Evolutionary conservation across 2,113 vertebrate species (phyloP), one percentile per base, ranked within the genome.

Genomic region (Solea senegalensis): DNA sequence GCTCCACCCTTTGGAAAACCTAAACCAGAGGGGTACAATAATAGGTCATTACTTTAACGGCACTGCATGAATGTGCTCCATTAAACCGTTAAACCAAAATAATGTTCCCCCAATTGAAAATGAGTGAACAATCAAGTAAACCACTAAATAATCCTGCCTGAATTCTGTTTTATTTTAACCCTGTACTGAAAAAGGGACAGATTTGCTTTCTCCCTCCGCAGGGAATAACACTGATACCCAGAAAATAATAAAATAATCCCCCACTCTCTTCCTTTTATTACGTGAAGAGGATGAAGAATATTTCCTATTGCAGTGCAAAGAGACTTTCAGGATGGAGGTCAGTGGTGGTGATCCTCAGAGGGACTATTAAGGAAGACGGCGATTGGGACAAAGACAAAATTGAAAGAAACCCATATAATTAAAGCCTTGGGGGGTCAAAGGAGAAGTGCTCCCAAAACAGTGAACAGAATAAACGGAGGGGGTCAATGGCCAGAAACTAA

Each of bases 201-300:
- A 71, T 81, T 80, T n/a, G 3, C 16, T 9, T n/a, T 2, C 52
- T 76, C 78, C 73, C 73, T 69, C 70, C 34, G 53, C 69, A 58
- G 45, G 49, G 74, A 82, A 82, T 66, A 79, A 85, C 65, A 72
- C 80, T 83, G 82, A 90, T 91, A 92, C 91, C 91, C 92, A 88
- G 83, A 78, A 21, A 21, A 21, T 21, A 21, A 21, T 21, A 88
- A 92, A 92, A 93, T 86, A 91, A 78, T 66, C 1, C 73, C 65
- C 39, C 59, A 2, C 69, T 68, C 63, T 67, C 69, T 64, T 72
- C 59, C 63, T 74, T 61, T 48, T 56, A 40, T 67, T 75, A 63
- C 73, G 81, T 8, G 58, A 41, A 68, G 70, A 66, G 67, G 76
- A 78, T 72, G 76, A 77, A 89, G 73, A 73, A 80, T 68, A 69